Base-by-base conservation (phyloP, 2,113 vertebrate species). In the Indicator indicator region DNA sequence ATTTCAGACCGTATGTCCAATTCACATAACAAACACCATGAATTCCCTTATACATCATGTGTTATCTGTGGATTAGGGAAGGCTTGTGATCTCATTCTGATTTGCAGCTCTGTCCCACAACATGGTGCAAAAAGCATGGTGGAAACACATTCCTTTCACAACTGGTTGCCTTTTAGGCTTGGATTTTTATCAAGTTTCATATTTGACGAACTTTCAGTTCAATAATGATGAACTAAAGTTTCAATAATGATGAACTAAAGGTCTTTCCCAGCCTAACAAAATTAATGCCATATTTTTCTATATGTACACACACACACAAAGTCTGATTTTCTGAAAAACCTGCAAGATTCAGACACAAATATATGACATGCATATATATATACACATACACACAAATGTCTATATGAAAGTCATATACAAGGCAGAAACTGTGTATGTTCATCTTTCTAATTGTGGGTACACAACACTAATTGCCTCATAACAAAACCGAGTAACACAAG, bases 21-120 rank as follows among this genome's bases (percentile, higher is more conserved):
- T 4, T 52, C 68, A 38, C 0, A 0, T 73, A n/a, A 70, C 6
- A 67, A 70, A 71, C 2, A 5, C 27, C 1, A 3, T 6, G 21
- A 72, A 68, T 11, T 33, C 42, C 20, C 38, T 23, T 46, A n/a
- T 1, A 6, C 9, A 68, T n/a, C 19, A 23, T 6, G 48, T 54
- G 75, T 1, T 16, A 56, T 11, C 42, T 68, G 42, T 8, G 56
- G 67, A 44, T 40, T 59, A 30, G 12, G 84, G 52, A 83, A 71
- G n/a, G 54, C n/a, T 60, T 83, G 68, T 32, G 28, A 80, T 26
- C 59, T 55, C 30, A 72, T n/a, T n/a, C 28, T 38, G 3, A 63
- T 30, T 46, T 76, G 63, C 42, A 92, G 55, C 16, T 65, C 59
- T 55, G 30, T 28, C 50, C 27, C 26, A 5, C 48, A 87, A 50